Evolutionary conservation across 2,888 invertebrate species (phyloP).

Genomic region (Eucera pruinosa): DNA sequence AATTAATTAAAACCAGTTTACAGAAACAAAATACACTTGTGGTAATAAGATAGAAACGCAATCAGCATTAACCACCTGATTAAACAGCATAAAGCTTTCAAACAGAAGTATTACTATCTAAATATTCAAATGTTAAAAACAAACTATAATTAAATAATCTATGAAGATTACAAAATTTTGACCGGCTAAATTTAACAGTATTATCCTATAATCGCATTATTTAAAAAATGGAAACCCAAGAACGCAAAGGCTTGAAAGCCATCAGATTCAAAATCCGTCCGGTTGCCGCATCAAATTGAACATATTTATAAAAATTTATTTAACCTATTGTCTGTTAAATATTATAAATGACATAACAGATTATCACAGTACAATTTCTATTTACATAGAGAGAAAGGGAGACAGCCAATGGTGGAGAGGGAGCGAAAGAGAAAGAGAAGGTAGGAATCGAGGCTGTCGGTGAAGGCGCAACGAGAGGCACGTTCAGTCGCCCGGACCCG

Average conservation of each 20-base stretch:
- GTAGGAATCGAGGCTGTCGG: slow-evolving; percentile 67
- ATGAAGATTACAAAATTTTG: too few relatives aligned
- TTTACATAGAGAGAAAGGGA: slow-evolving; percentile 35
- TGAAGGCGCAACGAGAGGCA: slow-evolving; percentile 68
- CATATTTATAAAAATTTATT: too few relatives aligned
- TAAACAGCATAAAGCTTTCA: not conserved
- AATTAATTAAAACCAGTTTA: too few relatives aligned
- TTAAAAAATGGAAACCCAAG: too few relatives aligned
- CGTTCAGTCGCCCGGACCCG: slow-evolving; percentile 78
- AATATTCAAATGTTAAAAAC: too few relatives aligned
- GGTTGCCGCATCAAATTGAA: too few relatives aligned
- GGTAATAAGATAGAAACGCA: not conserved
- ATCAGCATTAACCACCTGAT: slow-evolving; percentile 19
- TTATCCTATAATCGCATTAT: too few relatives aligned
- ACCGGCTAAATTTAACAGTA: too few relatives aligned
- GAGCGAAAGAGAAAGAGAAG: slow-evolving; percentile 59
- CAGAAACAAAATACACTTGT: not conserved
- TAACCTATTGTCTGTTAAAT: not conserved
- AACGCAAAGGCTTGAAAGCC: too few relatives aligned
- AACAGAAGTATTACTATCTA: too few relatives aligned
- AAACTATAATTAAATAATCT: too few relatives aligned
- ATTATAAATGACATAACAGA: not conserved
- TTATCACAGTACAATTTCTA: slow-evolving; percentile 27
- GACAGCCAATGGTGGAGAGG: slow-evolving; percentile 17
- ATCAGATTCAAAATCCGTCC: too few relatives aligned